Conservation (phyloP, 2,888 invertebrate species). For the Drosophila infuscata region DNA sequence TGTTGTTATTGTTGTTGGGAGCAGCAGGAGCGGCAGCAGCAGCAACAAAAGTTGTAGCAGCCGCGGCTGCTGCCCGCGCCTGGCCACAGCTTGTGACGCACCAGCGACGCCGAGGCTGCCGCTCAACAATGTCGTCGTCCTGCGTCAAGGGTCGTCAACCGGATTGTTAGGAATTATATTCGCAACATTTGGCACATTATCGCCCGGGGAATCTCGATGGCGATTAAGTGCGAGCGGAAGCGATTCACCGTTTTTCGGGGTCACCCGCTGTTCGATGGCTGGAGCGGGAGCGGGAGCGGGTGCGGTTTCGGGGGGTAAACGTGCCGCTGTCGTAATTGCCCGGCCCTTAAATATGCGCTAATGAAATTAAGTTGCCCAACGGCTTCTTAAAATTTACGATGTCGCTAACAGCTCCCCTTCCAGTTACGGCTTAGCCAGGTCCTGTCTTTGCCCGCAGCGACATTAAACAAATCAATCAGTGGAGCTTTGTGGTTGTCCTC, state of each 20-base stretch:
- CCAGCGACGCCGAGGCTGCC: constrained; percentile 76
- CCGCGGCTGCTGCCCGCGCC: constrained; percentile 68
- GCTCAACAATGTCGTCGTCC: constrained; percentile 72
- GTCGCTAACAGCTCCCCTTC: constrained; percentile 43
- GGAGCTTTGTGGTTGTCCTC: constrained; percentile 62
- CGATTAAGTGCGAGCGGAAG: constrained; percentile 60
- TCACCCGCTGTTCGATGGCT: constrained; percentile 62
- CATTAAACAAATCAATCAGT: constrained; percentile 81
- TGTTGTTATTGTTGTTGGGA: constrained; percentile 10
- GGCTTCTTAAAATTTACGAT: constrained; percentile 54
- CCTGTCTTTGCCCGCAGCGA: constrained; percentile 50
- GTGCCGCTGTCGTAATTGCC: constrained; percentile 47
- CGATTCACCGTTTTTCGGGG: constrained; percentile 43
- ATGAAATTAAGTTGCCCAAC: constrained; percentile 73
- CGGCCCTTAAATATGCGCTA: constrained; percentile 67
- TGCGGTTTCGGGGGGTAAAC: constrained; percentile 1
- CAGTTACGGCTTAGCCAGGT: constrained; percentile 5
- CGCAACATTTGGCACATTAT: constrained; percentile 61
- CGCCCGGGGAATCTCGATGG: constrained; percentile 29
- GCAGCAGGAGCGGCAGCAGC: constrained; percentile 33
- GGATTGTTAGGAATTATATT: constrained; percentile 39
- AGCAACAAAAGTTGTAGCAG: constrained; percentile 52
- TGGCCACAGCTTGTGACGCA: constrained; percentile 71
- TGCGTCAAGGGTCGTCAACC: constrained; percentile 58
- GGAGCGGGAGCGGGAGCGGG: not conserved